Conservation (phyloP, 2,113 vertebrate genomes). For the Galeopterus variegatus region DNA sequence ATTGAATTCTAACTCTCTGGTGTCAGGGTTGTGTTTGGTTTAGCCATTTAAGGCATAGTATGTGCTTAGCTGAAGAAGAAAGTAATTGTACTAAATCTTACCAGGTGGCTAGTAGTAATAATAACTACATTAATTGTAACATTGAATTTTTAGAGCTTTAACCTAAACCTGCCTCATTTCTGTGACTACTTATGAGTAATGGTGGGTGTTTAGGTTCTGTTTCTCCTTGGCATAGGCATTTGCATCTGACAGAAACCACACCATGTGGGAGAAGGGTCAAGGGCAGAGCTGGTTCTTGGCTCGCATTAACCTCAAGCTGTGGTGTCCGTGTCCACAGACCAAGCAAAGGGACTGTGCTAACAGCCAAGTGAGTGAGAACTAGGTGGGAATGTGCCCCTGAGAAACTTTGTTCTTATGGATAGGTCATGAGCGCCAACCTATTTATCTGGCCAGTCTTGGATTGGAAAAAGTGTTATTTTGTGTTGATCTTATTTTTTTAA, state of each 20-base stretch:
- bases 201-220: not conserved
- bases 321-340: not conserved
- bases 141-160: conserved; percentile 28
- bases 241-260: not conserved
- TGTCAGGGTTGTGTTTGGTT: not conserved
- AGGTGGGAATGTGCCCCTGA: not conserved
- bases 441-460: not conserved
- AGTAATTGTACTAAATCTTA: not conserved
- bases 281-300: too few relatives aligned
- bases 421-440: not conserved
- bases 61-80: conserved; percentile 29
- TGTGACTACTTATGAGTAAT: not conserved
- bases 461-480: not conserved
- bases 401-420: not conserved
- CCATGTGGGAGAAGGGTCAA: too few relatives aligned
- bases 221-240: not conserved
- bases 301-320: too few relatives aligned
- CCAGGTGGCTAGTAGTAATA: not conserved
- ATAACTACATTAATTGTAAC: conserved; percentile 27
- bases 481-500: not conserved
- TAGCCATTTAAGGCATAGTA: not conserved
- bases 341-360: not conserved
- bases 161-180: conserved; percentile 17
- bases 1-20: not conserved
- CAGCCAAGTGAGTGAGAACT: not conserved